Evolutionary conservation across 2,113 vertebrate species (phyloP).

Genomic region (Gila orcuttii): DNA sequence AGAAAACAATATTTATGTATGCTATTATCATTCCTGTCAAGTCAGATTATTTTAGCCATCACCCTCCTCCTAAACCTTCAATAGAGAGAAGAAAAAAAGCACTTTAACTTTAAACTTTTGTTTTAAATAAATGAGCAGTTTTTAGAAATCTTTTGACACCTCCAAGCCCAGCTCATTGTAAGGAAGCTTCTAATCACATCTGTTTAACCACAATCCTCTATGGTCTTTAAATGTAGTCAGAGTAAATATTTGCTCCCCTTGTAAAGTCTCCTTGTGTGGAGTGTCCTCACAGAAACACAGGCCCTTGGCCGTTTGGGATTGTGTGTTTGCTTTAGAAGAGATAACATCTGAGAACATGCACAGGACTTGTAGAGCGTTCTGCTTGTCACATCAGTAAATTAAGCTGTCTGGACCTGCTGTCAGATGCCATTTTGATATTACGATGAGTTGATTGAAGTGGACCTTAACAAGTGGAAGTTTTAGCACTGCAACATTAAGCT

Average conservation of each 20-base stretch:
- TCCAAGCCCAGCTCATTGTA: not conserved
- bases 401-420: slow-evolving; percentile 35
- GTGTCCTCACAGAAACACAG: slow-evolving; percentile 63
- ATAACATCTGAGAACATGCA: slow-evolving; percentile 63
- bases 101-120: not conserved
- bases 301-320: slow-evolving; percentile 56
- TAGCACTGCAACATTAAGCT: not conserved
- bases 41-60: slow-evolving; percentile 36
- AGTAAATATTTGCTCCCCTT: slow-evolving; percentile 72
- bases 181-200: slow-evolving; percentile 48
- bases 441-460: slow-evolving; percentile 1
- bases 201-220: slow-evolving; percentile 42
- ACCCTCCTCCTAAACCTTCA: slow-evolving; percentile 10
- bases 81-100: not conserved
- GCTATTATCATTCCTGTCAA: slow-evolving; percentile 46
- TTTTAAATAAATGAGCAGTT: not conserved
- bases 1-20: slow-evolving; percentile 42
- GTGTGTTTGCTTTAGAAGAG: slow-evolving; percentile 65
- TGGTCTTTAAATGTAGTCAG: slow-evolving; percentile 48
- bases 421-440: slow-evolving; percentile 45
- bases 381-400: slow-evolving; percentile 50
- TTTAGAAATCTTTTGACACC: slow-evolving; percentile 13
- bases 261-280: slow-evolving; percentile 67
- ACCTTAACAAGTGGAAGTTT: not conserved
- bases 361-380: slow-evolving; percentile 52